Base-by-base conservation (phyloP, 1,140 invertebrate species). In the Manduca sexta region DNA sequence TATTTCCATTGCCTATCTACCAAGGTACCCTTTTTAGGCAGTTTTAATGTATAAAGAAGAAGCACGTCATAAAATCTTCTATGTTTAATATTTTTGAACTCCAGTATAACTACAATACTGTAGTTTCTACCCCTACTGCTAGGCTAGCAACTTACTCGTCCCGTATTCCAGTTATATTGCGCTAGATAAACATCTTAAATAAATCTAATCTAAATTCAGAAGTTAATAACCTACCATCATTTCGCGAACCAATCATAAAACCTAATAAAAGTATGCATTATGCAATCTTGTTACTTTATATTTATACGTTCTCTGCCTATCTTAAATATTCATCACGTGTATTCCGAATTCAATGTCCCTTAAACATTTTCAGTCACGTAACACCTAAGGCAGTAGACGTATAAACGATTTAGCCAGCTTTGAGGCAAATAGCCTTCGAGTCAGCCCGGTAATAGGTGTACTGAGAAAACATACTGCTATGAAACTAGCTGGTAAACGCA, bases 371-470 rank as follows among this genome's bases (percentile, higher is more conserved):
- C 41, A 31, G 21, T 43, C 41, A 43, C 41, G 41, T 43, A 43
- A 30, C 41, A 43, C 26, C 41, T 31, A 14, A 43, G 41, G 41
- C 41, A 15, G 26, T 30, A 30, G 8, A 31, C 41, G 41, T 30
- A 21, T 43, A 43, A 43, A 14, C 41, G 41, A 43, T 43, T 43
- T 43, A 43, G 41, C 15, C 41, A 15, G 41, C 41, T 43, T 43
- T 43, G 41, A 43, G n/a, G 21, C 26, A 31, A 30, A 43, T 43
- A 43, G 41, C 21, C 17, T 30, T 29, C 14, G 13, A 15, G 10
- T 14, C 11, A 4, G 21, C 13, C n/a, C 6, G 8, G 41, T 43
- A 43, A 43, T 43, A 31, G 12, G 41, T 43, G n/a, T 42, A 8
- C 41, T 29, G 3, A 43, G 41, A 30, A 21, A 43, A 43, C 41